Evolutionary conservation across 2,888 invertebrate species (phyloP), one percentile per base, ranked within the genome.

Genomic region (Pyrrhia umbra): DNA sequence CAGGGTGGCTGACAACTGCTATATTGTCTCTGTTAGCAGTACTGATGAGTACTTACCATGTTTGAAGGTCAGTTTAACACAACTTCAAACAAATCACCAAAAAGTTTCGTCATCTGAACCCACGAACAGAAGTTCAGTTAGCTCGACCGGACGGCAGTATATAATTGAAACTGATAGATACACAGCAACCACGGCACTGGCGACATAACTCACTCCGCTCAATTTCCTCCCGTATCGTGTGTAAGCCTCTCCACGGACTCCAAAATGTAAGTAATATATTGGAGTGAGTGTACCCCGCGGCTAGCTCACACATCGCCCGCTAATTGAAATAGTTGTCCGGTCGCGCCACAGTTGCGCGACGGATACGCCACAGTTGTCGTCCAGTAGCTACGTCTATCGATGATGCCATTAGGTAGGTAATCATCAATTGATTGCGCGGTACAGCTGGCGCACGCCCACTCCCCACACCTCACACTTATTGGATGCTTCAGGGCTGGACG

Each of bases 291-390:
- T 56, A 8, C 46, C 74, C 68, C 25, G 68, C 18, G 74, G 68
- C 74, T 46, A 30, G 39, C 15, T 49, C 34, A 13, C 37, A 45
- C 16, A 16, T 39, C 6, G 13, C 16, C 6, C 10, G 20, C 5
- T 75, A 39, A 75, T 71, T 75, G 62, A 71, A 75, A 71, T 61
- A 45, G 56, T 68, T 45, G 21, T 37, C 42, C 8, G 16, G 23
- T 6, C 16, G 46, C 25, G 23, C 37, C 27, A 30, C 57, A 34
- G 21, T 50, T 37, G 66, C 23, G 46, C 23, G 27, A 27, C 27
- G 10, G 8, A 27, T 6, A 27, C 2, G n/a, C 27, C 1, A 10
- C 40, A 10, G 51, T 47, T 23, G 40, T 34, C 30, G 37, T 8
- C 5, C 15, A 37, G 51, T 21, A 2, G 25, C 55, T 66, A 43